A percentile compares a stretch with the other conserved stretches of the same genome.
phyloP scores from a whole-genome alignment of 2,888 invertebrate species.

The Drosophila neotestacea region DNA sequence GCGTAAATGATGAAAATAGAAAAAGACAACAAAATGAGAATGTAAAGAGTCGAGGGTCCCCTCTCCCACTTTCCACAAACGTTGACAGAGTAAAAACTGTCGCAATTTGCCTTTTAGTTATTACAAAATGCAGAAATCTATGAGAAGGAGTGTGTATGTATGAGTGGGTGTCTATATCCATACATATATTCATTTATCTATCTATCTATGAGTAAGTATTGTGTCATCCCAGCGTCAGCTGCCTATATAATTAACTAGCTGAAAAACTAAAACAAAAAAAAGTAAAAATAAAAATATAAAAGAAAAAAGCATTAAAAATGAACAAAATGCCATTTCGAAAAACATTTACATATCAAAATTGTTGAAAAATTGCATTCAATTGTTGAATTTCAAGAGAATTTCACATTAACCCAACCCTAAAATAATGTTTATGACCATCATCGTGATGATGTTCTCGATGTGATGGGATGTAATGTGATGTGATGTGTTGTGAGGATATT shows the following conservation, averaged over 20 bases:
- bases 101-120: conserved; percentile 69
- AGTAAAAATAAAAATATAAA: conserved; percentile 8
- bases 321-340: conserved; percentile 13
- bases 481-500: conserved; percentile 12
- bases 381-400: conserved; percentile 35
- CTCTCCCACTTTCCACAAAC: neutral
- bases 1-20: conserved; percentile 78
- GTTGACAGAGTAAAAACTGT: conserved; percentile 51
- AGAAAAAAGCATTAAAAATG: neutral
- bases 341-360: conserved; percentile 35
- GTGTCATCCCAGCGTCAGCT: conserved; percentile 56
- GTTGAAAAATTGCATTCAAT: conserved; percentile 40
- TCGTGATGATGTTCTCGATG: conserved; percentile 1
- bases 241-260: conserved; percentile 25
- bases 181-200: conserved; percentile 11
- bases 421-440: conserved; percentile 10
- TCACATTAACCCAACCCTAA: conserved; percentile 7
- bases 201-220: conserved; percentile 43
- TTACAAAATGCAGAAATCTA: conserved; percentile 68
- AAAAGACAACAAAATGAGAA: conserved; percentile 41
- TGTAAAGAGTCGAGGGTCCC: conserved; percentile 3
- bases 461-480: neutral
- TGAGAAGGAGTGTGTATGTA: neutral
- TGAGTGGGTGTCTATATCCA: conserved; percentile 44
- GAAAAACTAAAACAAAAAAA: neutral